These are phyloP conservation scores for Delphinapterus leucas DNA, from an alignment of 2,113 vertebrate genomes.

Conservation along the genomic window DNA sequence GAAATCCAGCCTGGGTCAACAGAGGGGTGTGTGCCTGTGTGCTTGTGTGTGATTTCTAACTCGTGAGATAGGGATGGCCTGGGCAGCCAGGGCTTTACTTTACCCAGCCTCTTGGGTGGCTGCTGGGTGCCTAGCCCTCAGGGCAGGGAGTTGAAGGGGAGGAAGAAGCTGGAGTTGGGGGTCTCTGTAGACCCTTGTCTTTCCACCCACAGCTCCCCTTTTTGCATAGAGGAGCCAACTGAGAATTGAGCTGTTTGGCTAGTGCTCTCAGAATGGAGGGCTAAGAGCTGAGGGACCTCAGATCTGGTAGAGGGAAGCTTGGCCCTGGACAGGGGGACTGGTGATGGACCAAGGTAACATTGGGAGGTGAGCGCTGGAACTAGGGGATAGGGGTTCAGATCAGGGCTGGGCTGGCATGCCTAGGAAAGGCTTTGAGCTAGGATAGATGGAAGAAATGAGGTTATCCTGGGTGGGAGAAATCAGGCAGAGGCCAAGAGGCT, in stretches of 20 bases:
- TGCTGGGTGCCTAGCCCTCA: neutral
- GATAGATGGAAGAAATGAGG: neutral
- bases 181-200: neutral
- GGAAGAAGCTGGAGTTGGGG: neutral
- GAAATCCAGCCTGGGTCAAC: neutral
- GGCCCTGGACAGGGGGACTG: neutral
- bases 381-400: neutral
- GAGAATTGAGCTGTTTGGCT: neutral
- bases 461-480: neutral
- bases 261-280: neutral
- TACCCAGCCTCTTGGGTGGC: neutral
- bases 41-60: neutral
- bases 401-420: neutral
- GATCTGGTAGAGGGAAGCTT: neutral
- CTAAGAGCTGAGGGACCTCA: neutral
- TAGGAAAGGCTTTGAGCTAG: neutral
- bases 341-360: neutral
- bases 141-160: neutral
- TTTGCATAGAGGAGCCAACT: neutral
- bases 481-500: neutral
- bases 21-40: neutral
- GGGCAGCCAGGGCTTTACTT: conserved; percentile 20
- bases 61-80: neutral
- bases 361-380: neutral
- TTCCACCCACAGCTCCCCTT: neutral